Evolutionary conservation across 2,888 invertebrate species (phyloP), one percentile per base, ranked within the genome.

Genomic region (Nomada ferruginata): DNA sequence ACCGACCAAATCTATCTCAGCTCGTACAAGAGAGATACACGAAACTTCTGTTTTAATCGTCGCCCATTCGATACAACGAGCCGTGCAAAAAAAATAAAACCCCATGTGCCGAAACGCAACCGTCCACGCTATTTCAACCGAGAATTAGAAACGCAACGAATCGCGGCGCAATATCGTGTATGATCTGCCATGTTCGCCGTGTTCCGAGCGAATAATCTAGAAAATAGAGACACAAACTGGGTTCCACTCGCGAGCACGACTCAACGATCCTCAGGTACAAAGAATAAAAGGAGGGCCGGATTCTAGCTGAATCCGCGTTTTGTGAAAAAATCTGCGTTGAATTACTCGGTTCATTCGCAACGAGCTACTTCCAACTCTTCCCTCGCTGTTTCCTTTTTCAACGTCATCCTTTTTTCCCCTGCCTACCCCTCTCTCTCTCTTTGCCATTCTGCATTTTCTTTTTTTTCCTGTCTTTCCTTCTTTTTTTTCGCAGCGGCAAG

Each of bases 341-440:
- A 79, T 78, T 59, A 60, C 52, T 60, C 70, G 79, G 78, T 61
- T 50, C 53, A 60, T 78, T 78, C 79, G 79, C 59, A 59, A 18
- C 18, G 18, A 55, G 66, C 65, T 57, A 64, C 55, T 64, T 57
- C 20, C 63, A 63, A 72, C 53, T 63, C 63, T 53, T 4, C 13
- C 52, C 2, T n/a, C 23, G 36, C 47, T 13, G 5, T 23, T 47
- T 47, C 23, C 23, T 63, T 9, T 15, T 20, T 9, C 20, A 20
- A 11, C 53, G 36, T 36, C 36, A 9, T 36, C 36, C 36, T 36
- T 36, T 36, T 36, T 7, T 7, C 36, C 36, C 36, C 36, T 36
- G 36, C 36, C 36, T 1, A 50, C 50, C 50, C 18, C 15, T 50
- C 18, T 18, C 18, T 18, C 7, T 50, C 18, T 7, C 18, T 15